Conservation (phyloP, 2,888 invertebrate genomes). For the Chironomus riparius region DNA sequence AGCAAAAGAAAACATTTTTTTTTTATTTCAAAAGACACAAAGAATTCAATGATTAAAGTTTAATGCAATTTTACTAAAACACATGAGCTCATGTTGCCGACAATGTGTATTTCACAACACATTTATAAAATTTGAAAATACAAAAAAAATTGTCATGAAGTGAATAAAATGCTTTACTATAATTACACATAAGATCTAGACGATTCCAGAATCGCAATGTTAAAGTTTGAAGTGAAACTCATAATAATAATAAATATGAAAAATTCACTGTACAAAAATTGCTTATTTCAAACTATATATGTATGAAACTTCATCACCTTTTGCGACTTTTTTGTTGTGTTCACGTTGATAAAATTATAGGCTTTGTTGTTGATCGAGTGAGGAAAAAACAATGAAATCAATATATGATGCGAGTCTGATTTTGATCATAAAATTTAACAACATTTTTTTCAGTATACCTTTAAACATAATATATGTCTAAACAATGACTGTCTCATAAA, state of each 20-base stretch:
- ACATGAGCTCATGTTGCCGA: background rate
- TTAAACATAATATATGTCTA: too few species aligned
- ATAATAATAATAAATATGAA: background rate
- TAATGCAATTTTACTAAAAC: background rate
- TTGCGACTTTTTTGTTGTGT: conserved; percentile 1
- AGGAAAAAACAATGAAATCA: conserved; percentile 8
- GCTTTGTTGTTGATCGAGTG: background rate
- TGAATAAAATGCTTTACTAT: background rate
- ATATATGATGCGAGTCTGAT: background rate
- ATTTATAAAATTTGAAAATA: background rate
- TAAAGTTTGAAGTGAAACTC: background rate
- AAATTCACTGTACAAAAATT: background rate
- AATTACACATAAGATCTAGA: conserved; percentile 2
- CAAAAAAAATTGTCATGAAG: conserved; percentile 3
- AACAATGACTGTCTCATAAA: too few species aligned
- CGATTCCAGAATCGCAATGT: background rate
- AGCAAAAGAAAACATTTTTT: background rate
- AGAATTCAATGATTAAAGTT: background rate
- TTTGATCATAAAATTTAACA: background rate
- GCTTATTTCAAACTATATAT: background rate
- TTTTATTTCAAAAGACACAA: background rate
- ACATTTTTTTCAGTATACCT: background rate
- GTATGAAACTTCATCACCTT: conserved; percentile 4
- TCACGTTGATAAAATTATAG: conserved; percentile 1
- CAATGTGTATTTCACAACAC: background rate